Base-by-base conservation (phyloP, 2,113 vertebrate genomes). In the Callipepla californica region DNA sequence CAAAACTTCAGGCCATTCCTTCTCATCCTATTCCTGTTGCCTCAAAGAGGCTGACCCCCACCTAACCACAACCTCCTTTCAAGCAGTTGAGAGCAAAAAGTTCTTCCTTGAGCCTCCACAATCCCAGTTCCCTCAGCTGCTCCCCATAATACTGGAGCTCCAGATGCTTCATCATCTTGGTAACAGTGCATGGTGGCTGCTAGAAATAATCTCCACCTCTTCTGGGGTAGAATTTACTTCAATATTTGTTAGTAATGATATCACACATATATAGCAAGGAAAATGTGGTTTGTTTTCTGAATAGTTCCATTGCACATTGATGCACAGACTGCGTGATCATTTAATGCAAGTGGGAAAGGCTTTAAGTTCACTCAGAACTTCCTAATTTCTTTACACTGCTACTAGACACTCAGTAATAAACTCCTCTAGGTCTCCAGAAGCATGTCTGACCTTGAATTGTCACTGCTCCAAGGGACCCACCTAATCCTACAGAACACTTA, bases 201-300 rank as follows among this genome's bases (percentile, higher is more conserved):
- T 47, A 57, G n/a, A 82, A 91, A 89, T 65, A 53, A 68, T 82
- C 51, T 68, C 25, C 53, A 65, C 40, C 28, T 87, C 48, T 85
- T 69, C 63, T 85, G 61, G 36, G 55, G 53, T 17, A 87, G 79
- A 95, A 85, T 76, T 91, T 82, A 85, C 59, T 82, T 75, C 62
- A 87, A 73, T 81, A 66, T 59, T 76, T 82, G 72, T 62, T 20
- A 75, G 57, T 48, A 66, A 36, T 17, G 74, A 84, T 44, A 76
- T 92, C 89, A 85, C 67, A 81, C 30, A 79, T 47, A 68, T 8
- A 44, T 78, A 30, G 9, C 36, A 57, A 11, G 67, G 74, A 92
- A 95, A 89, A 91, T 83, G 42, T 59, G 30, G 0, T 30, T 59
- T 92, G 36, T 80, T 17, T 1, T 26, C 59, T 3, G 3, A 36